Base-by-base conservation (phyloP, 30 jellyfish, hydroid and myxozoan genomes). In the Haliclystus octoradiatus region DNA sequence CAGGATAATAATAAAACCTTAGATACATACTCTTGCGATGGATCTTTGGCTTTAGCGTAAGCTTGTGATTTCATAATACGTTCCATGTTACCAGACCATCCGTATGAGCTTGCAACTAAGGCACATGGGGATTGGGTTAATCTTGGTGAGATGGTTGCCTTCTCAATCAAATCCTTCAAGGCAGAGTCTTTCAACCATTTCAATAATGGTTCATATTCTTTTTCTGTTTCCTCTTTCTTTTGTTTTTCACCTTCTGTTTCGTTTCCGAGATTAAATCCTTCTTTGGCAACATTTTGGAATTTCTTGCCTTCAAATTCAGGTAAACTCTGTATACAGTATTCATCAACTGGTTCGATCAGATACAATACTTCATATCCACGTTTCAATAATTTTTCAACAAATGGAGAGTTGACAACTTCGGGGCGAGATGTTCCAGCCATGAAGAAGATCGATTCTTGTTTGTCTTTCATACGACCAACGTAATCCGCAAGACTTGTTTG, bases 21-120 rank as follows among this genome's bases (percentile, higher is more conserved):
- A n/a, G n/a, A 26, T 0, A 52, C 97, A 32, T 90, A 91, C 99
- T 77, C 87, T 66, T 78, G 92, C 5, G 99, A 71, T 29, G 99
- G 99, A 62, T 91, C 99, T 71, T 91, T 91, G 75, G 94, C 74
- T 62, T 91, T 91, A 13, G 99, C 99, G 64, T 93, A 84, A 2
- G 99, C 97, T 66, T 93, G 99, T 53, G 99, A 93, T 46, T 85
- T 92, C 96, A 93, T 81, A 49, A 93, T 93, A 52, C 97, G 78
- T 69, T 93, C 99, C 99, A 93, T 93, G 63, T 93, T 93, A 24
- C 97, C 99, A 31, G 99, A 84, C 96, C 95, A 93, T 0, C 99
- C 99, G 68, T 84, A 84, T 28, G 96, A 81, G 63, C 93, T 81
- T 0, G 99, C 99, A 67, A 93, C 97, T 29, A 93, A 76, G 29